These are phyloP conservation scores for Sphaerodactylus townsendi DNA, from an alignment of 2,113 vertebrate genomes.

Conservation along the genomic window DNA sequence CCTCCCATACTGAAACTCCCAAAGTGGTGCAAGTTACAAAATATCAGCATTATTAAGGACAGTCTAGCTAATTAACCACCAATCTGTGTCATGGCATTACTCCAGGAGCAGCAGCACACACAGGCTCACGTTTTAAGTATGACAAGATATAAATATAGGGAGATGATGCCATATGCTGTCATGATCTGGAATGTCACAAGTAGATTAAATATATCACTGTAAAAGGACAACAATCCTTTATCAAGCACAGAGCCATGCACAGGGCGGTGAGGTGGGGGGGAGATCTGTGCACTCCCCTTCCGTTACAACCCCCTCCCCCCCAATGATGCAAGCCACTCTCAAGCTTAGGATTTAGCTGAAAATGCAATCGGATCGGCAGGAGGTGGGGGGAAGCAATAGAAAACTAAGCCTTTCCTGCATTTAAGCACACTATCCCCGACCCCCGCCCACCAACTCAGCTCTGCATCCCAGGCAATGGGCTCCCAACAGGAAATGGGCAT, in stretches of 20 bases:
- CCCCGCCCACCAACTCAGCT: background rate
- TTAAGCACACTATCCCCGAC: background rate
- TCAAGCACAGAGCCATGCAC: constrained; percentile 58
- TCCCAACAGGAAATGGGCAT: constrained; percentile 6
- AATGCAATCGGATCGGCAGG: background rate
- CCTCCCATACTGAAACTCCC: background rate
- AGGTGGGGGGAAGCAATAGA: background rate
- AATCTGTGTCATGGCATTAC: constrained; percentile 57
- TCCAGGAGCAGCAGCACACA: constrained; percentile 56
- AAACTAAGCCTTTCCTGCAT: background rate
- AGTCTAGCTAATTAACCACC: background rate
- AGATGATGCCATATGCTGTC: constrained; percentile 67
- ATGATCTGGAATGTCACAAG: constrained; percentile 51
- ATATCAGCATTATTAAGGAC: background rate
- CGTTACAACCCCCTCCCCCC: too few relatives aligned
- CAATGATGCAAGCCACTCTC: constrained; percentile 61
- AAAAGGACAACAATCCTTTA: constrained; percentile 9
- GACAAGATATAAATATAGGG: constrained; percentile 56
- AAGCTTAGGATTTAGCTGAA: constrained; percentile 59
- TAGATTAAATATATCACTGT: constrained; percentile 60
- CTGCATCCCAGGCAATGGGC: background rate
- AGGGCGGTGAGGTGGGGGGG: background rate
- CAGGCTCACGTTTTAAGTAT: constrained; percentile 29
- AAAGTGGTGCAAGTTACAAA: background rate
- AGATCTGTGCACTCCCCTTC: background rate